Evolutionary conservation across 1,140 invertebrate species (phyloP).

Genomic region (Drosophila orena): DNA sequence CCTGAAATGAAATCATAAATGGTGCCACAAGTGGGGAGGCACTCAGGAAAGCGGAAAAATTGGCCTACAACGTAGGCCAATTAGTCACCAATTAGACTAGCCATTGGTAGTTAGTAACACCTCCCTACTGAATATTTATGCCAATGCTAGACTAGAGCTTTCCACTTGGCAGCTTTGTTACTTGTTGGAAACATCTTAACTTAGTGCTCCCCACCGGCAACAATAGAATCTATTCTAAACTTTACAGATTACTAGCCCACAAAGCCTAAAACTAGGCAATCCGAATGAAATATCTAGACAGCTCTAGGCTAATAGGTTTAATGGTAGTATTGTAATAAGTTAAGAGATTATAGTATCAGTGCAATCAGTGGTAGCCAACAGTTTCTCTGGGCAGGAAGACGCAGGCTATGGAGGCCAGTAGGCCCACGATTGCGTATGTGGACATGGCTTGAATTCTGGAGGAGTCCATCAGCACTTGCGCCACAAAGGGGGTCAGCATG

Average conservation of each 20-base stretch:
- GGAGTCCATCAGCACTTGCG: slow-evolving; percentile 89
- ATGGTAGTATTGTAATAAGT: slow-evolving; percentile 5
- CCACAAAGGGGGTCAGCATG: slow-evolving; percentile 93
- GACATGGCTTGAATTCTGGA: slow-evolving; percentile 87
- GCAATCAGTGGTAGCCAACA: slow-evolving; percentile 37
- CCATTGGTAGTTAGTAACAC: background rate
- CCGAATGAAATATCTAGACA: background rate
- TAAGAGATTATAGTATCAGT: slow-evolving; percentile 4
- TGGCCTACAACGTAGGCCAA: slow-evolving; percentile 11
- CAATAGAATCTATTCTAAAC: slow-evolving; percentile 14
- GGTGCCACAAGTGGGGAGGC: slow-evolving; percentile 16
- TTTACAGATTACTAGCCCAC: background rate
- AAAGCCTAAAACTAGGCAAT: slow-evolving; percentile 46
- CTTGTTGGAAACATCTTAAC: slow-evolving; percentile 17
- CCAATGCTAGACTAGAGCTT: slow-evolving; percentile 5
- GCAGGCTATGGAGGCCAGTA: slow-evolving; percentile 88
- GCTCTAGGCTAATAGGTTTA: background rate
- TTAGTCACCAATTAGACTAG: background rate
- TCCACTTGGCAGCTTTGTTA: slow-evolving; percentile 20
- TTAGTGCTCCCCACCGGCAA: slow-evolving; percentile 3
- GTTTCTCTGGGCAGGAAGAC: slow-evolving; percentile 88
- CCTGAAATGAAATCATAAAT: slow-evolving; percentile 25
- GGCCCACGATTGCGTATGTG: slow-evolving; percentile 87
- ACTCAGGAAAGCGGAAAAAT: background rate
- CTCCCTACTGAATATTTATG: background rate